These are phyloP conservation scores for Lepidocolaptes lacrymiger DNA, from an alignment of 2,797 vertebrate genomes.

Conservation along the genomic window DNA sequence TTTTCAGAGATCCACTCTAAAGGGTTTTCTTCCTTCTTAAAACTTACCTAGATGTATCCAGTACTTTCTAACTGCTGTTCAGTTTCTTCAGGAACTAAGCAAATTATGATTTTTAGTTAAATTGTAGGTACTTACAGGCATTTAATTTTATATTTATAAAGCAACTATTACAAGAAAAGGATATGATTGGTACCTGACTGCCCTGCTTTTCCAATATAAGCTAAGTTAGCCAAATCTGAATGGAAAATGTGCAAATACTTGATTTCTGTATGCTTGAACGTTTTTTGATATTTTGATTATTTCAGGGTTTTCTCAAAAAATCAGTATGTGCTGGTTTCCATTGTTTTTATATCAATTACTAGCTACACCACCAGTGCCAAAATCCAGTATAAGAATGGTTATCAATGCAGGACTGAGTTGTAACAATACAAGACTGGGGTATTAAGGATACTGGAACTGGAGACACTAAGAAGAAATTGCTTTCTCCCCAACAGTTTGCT, in stretches of 20 bases:
- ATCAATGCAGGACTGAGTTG: neutral
- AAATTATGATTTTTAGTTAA: neutral
- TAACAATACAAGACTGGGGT: neutral
- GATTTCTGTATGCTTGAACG: neutral
- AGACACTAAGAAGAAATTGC: neutral
- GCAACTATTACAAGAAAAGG: neutral
- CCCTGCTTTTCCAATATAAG: neutral
- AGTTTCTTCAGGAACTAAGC: neutral
- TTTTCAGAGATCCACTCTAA: neutral
- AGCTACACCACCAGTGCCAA: neutral
- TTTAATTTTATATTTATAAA: neutral
- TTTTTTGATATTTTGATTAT: neutral
- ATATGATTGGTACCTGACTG: neutral
- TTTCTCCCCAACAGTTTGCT: neutral
- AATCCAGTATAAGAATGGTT: neutral
- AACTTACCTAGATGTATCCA: neutral
- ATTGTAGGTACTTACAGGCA: neutral
- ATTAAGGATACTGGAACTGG: neutral
- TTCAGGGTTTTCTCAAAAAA: neutral
- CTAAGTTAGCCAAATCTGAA: neutral
- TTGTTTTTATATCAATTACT: neutral
- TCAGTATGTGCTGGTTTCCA: neutral
- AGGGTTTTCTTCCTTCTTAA: neutral
- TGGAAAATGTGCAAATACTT: neutral
- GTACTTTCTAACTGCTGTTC: neutral